Percentiles rank a stretch among this genome's conserved stretches.
These are phyloP conservation scores for Polydrusus pterygomalis DNA, from an alignment of 2,888 invertebrate species.

Conservation along the genomic window DNA sequence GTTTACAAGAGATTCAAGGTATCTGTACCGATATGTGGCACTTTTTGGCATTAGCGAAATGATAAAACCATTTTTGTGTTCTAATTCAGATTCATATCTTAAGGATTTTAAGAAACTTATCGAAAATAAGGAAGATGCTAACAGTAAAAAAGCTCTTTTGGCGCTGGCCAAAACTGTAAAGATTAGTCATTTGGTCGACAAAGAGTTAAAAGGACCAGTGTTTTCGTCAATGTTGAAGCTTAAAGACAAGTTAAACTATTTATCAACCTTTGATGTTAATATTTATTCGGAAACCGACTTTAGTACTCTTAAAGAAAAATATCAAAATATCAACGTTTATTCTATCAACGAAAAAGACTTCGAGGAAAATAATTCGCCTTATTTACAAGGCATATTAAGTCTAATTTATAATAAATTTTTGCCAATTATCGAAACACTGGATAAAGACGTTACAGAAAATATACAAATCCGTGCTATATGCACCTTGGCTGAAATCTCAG, in stretches of 20 bases:
- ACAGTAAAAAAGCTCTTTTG: conserved; percentile 48
- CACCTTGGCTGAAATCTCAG: conserved; percentile 61
- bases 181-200: conserved; percentile 57
- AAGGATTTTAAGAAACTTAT: conserved; percentile 56
- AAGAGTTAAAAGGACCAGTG: conserved; percentile 59
- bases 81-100: conserved; percentile 56
- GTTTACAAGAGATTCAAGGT: conserved; percentile 64
- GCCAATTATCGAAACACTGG: conserved; percentile 60
- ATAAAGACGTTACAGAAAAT: conserved; percentile 65
- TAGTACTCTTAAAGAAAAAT: conserved; percentile 61
- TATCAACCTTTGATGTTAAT: conserved; percentile 60
- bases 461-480: conserved; percentile 63
- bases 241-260: conserved; percentile 59
- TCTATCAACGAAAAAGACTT: conserved; percentile 48
- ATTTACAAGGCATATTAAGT: conserved; percentile 65
- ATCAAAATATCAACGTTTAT: conserved; percentile 55
- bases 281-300: conserved; percentile 67
- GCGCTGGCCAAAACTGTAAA: conserved; percentile 50
- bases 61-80: conserved; percentile 63
- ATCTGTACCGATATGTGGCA: conserved; percentile 65
- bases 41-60: conserved; percentile 68
- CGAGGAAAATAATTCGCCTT: conserved; percentile 57
- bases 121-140: conserved; percentile 49
- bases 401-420: conserved; percentile 63
- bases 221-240: conserved; percentile 54